Conservation (phyloP, 2,113 vertebrate genomes). For the Hypanus sabinus region DNA sequence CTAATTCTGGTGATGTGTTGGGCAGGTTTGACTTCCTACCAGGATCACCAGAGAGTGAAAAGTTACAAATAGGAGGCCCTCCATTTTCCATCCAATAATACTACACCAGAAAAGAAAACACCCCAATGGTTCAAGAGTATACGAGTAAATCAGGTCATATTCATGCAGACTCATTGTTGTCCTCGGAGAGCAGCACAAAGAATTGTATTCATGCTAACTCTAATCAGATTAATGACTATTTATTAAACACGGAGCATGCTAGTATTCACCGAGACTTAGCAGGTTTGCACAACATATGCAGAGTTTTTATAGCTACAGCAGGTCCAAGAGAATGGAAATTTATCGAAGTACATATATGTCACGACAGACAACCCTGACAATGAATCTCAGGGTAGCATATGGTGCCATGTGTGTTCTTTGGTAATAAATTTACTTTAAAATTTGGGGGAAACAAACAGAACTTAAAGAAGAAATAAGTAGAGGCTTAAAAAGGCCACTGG, state of each 20-base stretch:
- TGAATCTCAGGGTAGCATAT: too few relatives aligned
- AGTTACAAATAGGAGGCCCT: not conserved
- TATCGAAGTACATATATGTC: too few relatives aligned
- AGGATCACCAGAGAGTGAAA: not conserved
- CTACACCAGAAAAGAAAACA: not conserved
- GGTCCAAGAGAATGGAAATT: too few relatives aligned
- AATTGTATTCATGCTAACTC: slow-evolving; percentile 11
- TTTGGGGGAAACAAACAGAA: too few relatives aligned
- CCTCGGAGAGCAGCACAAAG: not conserved
- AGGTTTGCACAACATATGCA: not conserved
- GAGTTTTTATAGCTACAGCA: not conserved
- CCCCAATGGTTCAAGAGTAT: not conserved
- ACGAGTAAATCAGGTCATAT: slow-evolving; percentile 9
- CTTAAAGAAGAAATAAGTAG: too few relatives aligned
- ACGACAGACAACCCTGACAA: too few relatives aligned
- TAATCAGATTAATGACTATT: slow-evolving; percentile 26
- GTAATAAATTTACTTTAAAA: too few relatives aligned
- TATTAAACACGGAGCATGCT: not conserved
- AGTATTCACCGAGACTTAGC: not conserved
- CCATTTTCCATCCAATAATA: not conserved
- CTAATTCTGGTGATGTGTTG: too few relatives aligned
- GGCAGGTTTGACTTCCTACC: too few relatives aligned
- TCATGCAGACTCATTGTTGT: not conserved
- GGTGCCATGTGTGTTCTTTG: too few relatives aligned
- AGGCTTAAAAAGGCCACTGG: too few relatives aligned